Conservation (phyloP, 2,888 invertebrate genomes). For the Caenorhabditis becei region DNA sequence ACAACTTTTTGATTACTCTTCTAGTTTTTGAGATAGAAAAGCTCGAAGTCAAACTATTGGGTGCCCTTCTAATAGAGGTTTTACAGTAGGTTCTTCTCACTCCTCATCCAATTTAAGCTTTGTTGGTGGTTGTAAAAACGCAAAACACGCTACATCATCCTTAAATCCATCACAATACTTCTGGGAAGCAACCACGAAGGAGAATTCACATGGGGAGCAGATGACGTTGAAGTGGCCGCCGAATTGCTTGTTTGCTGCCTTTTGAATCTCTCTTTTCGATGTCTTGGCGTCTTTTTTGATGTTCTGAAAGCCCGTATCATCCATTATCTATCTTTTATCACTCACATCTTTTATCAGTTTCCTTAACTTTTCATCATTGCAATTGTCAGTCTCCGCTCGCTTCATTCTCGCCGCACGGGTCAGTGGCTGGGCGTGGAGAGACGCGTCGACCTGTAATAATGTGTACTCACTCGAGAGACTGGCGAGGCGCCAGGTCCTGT, state of each 20-base stretch:
- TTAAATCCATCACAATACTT: slow-evolving; percentile 72
- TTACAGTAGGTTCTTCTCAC: too few relatives aligned
- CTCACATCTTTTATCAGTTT: slow-evolving; percentile 61
- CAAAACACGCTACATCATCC: slow-evolving; percentile 68
- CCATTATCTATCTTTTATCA: too few relatives aligned
- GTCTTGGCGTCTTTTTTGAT: slow-evolving; percentile 74
- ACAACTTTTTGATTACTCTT: too few relatives aligned
- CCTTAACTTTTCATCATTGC: slow-evolving; percentile 65
- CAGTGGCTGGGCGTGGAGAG: slow-evolving; percentile 33
- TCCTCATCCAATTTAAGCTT: slow-evolving; percentile 54
- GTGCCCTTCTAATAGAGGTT: too few relatives aligned
- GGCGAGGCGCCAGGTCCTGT: slow-evolving; percentile 55
- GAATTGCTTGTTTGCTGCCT: slow-evolving; percentile 76
- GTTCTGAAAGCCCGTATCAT: slow-evolving; percentile 64
- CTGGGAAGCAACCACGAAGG: slow-evolving; percentile 70
- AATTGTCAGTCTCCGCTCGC: slow-evolving; percentile 61
- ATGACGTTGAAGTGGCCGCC: slow-evolving; percentile 72
- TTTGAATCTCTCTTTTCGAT: slow-evolving; percentile 78
- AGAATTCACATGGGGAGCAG: slow-evolving; percentile 71
- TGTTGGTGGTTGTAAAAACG: slow-evolving; percentile 65
- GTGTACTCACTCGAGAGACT: not conserved
- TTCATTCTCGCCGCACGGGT: slow-evolving; percentile 42
- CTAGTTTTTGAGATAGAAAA: too few relatives aligned
- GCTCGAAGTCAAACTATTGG: too few relatives aligned
- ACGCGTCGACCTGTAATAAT: slow-evolving; percentile 51